Evolutionary conservation across 2,113 vertebrate genomes (phyloP), one percentile per base, ranked within the genome.

Genomic region (Haliaeetus leucogaster): DNA sequence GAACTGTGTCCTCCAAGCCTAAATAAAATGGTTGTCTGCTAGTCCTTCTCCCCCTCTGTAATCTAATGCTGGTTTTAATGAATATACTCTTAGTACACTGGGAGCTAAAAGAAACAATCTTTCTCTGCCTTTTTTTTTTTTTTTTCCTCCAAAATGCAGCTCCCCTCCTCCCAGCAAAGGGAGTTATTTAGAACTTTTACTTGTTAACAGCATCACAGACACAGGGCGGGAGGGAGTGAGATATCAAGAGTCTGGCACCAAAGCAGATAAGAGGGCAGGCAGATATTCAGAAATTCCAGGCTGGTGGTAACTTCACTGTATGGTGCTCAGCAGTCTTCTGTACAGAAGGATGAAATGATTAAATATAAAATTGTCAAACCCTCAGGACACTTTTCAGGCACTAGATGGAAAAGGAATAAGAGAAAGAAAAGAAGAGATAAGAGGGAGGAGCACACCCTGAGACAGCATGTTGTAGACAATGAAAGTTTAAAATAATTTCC

Each of bases 311-410:
- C 90, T 94, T 92, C 72, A 18, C 92, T 85, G 77, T 47, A 11
- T 93, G 83, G 80, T 94, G 86, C 90, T 82, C 90, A 80, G 89
- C 86, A 86, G 92, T 34, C 63, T 77, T 78, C 79, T 79, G 65
- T 92, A 85, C 43, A 95, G 87, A 89, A 40, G 93, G 78, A 92
- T 59, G 80, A 94, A 97, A 94, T 94, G 90, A 97, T 96, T 93
- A 96, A 96, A 97, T 70, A 87, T 30, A 85, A 79, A 97, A 38
- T 81, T 95, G 80, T 90, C 89, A 92, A 85, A 86, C 77, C 92
- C 91, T 92, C 70, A 86, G 95, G 96, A 95, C 88, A 77, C 79
- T 80, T 89, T 89, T 96, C 83, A 96, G 93, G 43, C 76, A 78
- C 53, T 81, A 72, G 90, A 86, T 65, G 72, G 96, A 90, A 93